Evolutionary conservation across 2,888 invertebrate species (phyloP), one percentile per base, ranked within the genome.

Genomic region (Cerceris rybyensis): DNA sequence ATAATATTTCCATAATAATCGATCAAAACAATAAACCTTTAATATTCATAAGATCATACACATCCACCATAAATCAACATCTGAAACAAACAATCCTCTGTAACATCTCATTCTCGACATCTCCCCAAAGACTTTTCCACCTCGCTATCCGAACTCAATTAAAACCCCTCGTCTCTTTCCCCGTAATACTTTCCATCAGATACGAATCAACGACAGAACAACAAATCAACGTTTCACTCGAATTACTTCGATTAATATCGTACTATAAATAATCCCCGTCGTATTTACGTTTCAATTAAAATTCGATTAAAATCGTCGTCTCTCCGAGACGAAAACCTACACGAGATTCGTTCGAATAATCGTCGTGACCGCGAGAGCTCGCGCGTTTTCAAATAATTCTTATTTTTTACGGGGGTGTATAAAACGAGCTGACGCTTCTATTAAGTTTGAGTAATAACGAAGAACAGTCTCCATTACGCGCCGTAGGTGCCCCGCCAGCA

Each of bases 211-310:
- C 28, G 28, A 28, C 28, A 28, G 28, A 4, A 4, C n/a, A n/a
- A n/a, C n/a, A n/a, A n/a, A n/a, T n/a, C n/a, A n/a, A n/a, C 28
- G 28, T 28, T 28, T 28, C 28, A 28, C 4, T 28, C 28, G 28
- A 28, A 55, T 74, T 74, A 65, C 58, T 52, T 14, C 8, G 7
- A 11, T n/a, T 14, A 58, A 50, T 55, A 75, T 75, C 72, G 60
- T 17, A 52, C 50, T 41, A 67, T 67, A 75, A 67, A 75, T 75
- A 75, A 42, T 13, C 43, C 11, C 49, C 46, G 43, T 39, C 17
- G 70, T 60, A 67, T 76, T 78, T 4, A 67, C 65, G 75, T 69
- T 77, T 77, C 77, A 77, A 77, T 77, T 77, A 77, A 75, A 69
- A 64, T 77, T 77, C 77, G 75, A 77, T 77, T 77, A 77, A 75